Evolutionary conservation across 2,113 vertebrate species (phyloP), one percentile per base, ranked within the genome.

Genomic region (Saccopteryx bilineata): DNA sequence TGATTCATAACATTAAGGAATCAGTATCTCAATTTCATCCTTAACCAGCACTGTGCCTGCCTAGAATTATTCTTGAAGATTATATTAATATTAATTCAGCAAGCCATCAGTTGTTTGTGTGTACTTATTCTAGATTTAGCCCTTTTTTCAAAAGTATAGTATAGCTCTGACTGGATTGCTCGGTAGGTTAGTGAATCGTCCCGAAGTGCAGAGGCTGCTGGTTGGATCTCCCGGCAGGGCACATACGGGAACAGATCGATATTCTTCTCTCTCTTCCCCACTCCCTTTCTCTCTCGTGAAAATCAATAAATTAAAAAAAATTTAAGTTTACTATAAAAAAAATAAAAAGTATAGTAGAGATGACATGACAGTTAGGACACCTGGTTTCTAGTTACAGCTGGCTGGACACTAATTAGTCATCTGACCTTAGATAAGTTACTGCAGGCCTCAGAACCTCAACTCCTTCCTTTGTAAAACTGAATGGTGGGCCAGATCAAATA

Each of bases 121-220:
- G 69, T 88, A 54, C 24, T 92, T 83, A 80, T 66, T 94, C 66
- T n/a, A 23, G 7, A 81, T 92, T 94, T 10, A 91, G 33, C 1
- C 24, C 26, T 90, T 85, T 80, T 18, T 39, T 0, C 33, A 94
- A 92, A 80, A 58, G 33, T 48, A n/a, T 5, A 68, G 26, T 9
- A 28, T 9, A 52, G 8, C 39, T 39, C 39, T 39, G 39, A 39
- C 39, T 39, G 39, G 39, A 39, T 39, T 39, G 39, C 39, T 39
- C 39, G 39, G 39, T 39, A 39, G 39, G 39, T 39, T 39, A 39
- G 39, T 39, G 39, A 39, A 39, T 39, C 3, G 39, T 39, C 39
- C 39, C 39, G 39, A 39, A 39, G 39, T 39, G 39, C 39, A 39
- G 39, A 39, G 39, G 39, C 3, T 39, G 39, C 39, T 39, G 39